A percentile compares a stretch with the other conserved stretches of the same genome.
phyloP scores from a whole-genome alignment of 2,113 vertebrate species.

The Mesembrinibis cayennensis region DNA sequence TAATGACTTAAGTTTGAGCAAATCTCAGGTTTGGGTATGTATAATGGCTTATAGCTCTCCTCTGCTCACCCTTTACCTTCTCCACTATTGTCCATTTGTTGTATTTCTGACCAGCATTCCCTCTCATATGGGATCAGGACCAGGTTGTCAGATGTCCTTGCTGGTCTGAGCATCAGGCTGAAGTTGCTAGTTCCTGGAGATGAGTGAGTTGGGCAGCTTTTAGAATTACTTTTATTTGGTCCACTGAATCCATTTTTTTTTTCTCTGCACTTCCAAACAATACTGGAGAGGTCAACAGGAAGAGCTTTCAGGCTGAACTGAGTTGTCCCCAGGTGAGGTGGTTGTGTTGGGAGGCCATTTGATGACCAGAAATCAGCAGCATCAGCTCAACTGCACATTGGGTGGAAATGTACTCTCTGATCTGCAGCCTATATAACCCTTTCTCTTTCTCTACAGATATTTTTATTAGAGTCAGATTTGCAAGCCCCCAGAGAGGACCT shows the following conservation, averaged over 20 bases:
- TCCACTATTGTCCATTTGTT: not conserved
- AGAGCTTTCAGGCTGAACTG: not conserved
- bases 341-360: not conserved
- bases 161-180: not conserved
- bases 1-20: not conserved
- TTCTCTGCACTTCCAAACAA: not conserved
- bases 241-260: not conserved
- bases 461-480: not conserved
- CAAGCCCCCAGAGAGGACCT: not conserved
- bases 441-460: not conserved
- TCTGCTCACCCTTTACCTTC: not conserved
- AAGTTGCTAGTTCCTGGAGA: not conserved
- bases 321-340: not conserved
- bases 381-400: not conserved
- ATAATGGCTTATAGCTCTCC: not conserved
- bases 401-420: not conserved
- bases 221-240: not conserved
- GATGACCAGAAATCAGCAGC: not conserved
- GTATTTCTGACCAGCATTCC: not conserved
- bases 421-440: not conserved
- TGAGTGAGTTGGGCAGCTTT: not conserved
- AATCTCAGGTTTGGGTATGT: not conserved
- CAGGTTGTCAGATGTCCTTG: not conserved
- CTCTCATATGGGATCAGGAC: not conserved
- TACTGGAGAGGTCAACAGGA: not conserved